Evolutionary conservation across 2,797 vertebrate genomes (phyloP), one percentile per base, ranked within the genome.

Genomic region (Bradypodion ventrale): DNA sequence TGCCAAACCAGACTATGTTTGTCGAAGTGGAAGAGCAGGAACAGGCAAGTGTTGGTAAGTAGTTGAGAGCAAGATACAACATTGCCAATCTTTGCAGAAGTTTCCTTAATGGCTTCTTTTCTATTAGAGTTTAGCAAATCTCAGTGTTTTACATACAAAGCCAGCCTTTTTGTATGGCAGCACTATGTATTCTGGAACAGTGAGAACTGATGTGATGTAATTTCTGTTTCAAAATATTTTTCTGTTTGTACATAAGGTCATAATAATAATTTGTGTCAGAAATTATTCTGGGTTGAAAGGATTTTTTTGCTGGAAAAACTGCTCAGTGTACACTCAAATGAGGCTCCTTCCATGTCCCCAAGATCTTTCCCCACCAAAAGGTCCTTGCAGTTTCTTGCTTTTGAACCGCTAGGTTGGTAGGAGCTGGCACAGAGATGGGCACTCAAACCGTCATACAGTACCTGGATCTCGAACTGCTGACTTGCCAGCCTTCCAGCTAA

Each of bases 1-100:
- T 99, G 94, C 98, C 98, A 86, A 98, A 95, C 96, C 98, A 98
- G 96, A 96, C 96, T 83, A 96, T 96, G 1, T 98, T 98, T 94
- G 93, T 96, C 78, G 98, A 99, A 95, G 95, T 96, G 89, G 98
- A 98, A 93, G 98, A 99, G 35, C 95, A 96, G 88, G 95, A 97
- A 83, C 93, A 95, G 88, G 94, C 96, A 93, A 96, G 97, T 93
- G 96, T 97, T 96, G 96, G 96, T 97, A 95, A 95, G 96, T 95
- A 85, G 88, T 76, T 76, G 37, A n/a, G 73, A 84, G 27, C 7
- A 23, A 32, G 82, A 86, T 88, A 68, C 59, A 81, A 44, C 21
- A 9, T 79, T 90, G 72, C 75, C 0, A 0, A 63, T 1, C 60
- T 82, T 85, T 90, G 27, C 69, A 75, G 12, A 65, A 12, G 44